Percentiles rank a stretch among this genome's conserved stretches.
Evolutionary conservation across 53 echinoderm and acorn worm species (phyloP).

Genomic region (Temnopleurus reevesii): DNA sequence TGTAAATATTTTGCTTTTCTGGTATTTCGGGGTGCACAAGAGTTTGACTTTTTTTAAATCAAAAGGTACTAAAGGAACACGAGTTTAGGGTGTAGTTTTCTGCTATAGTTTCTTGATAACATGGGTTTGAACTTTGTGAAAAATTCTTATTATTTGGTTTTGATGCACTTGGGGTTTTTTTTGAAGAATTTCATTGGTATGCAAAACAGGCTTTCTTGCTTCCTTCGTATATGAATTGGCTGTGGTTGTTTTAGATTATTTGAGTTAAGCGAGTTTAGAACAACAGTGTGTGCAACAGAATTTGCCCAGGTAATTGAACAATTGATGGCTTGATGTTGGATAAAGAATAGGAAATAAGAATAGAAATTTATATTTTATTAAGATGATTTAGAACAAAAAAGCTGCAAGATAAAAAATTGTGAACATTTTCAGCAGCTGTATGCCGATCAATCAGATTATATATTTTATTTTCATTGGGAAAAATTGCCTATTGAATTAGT

Average conservation of each 20-base stretch:
- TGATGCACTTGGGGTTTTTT: neutral
- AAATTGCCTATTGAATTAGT: too few species aligned
- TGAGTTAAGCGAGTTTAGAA: neutral
- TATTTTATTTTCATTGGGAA: neutral
- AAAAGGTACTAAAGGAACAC: neutral
- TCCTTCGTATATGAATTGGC: neutral
- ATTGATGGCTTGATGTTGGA: neutral
- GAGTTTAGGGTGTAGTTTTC: neutral
- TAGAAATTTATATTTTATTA: neutral
- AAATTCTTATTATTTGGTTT: neutral
- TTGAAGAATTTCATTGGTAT: too few species aligned
- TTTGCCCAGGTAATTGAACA: neutral
- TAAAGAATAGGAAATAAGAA: neutral
- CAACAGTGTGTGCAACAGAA: neutral
- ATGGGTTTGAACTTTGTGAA: neutral
- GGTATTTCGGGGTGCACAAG: neutral
- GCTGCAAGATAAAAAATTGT: neutral
- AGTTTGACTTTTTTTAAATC: neutral
- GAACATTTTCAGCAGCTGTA: neutral
- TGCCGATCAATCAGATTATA: neutral
- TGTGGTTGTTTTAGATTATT: too few species aligned
- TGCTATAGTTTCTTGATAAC: neutral
- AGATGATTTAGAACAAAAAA: neutral
- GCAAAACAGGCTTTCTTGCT: neutral
- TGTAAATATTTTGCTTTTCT: neutral